Evolutionary conservation across 2,113 vertebrate genomes (phyloP).

Genomic region (Grammomys dolichurus): DNA sequence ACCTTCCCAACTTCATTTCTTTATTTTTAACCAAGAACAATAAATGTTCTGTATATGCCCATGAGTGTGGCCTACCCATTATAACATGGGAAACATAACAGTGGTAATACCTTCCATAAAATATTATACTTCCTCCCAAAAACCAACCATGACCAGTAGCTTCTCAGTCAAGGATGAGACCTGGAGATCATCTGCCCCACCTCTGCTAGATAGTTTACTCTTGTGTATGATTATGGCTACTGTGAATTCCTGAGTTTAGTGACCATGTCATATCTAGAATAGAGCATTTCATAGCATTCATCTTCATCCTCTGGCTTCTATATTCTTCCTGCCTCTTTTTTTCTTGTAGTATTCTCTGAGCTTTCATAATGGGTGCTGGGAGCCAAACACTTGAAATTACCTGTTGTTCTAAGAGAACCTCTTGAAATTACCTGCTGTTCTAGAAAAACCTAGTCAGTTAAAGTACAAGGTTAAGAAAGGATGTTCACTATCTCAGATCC

Average conservation of each 20-base stretch:
- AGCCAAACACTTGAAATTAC: too few species aligned
- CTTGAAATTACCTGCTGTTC: too few species aligned
- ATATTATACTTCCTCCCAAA: not conserved
- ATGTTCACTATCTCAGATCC: too few species aligned
- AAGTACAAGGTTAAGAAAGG: too few species aligned
- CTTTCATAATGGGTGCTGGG: too few species aligned
- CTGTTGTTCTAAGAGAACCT: too few species aligned
- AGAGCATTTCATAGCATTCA: not conserved
- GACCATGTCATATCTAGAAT: not conserved
- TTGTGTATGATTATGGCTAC: not conserved
- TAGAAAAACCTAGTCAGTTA: too few species aligned
- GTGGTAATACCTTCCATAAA: too few species aligned
- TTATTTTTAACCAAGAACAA: not conserved
- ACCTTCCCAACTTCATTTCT: not conserved
- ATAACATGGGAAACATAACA: not conserved
- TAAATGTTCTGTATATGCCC: fast-evolving
- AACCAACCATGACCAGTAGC: not conserved
- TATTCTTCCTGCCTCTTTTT: not conserved
- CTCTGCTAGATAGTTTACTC: too few species aligned
- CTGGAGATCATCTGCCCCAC: too few species aligned
- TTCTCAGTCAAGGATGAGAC: too few species aligned
- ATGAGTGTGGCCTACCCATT: not conserved
- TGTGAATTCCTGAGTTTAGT: not conserved
- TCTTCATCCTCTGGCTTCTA: not conserved
- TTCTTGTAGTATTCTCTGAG: not conserved